Evolutionary conservation across 2,797 vertebrate genomes (phyloP).

Genomic region (Platyrinchus mystaceus): DNA sequence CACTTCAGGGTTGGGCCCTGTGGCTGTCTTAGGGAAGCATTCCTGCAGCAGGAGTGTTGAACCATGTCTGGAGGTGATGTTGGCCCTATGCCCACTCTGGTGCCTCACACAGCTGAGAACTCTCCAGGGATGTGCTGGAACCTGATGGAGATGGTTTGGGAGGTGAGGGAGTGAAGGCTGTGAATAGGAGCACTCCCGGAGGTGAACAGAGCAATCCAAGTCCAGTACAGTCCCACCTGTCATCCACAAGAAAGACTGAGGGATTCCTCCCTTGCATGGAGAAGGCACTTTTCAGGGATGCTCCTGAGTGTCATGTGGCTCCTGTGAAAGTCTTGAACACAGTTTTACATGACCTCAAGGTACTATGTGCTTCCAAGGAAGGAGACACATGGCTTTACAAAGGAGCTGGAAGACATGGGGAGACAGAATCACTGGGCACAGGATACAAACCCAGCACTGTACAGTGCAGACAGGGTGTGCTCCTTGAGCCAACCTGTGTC

Average conservation of each 20-base stretch:
- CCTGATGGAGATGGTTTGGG: not conserved
- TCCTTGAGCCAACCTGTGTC: not conserved
- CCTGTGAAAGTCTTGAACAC: not conserved
- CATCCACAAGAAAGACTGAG: not conserved
- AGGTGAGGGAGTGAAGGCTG: not conserved
- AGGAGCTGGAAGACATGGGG: not conserved
- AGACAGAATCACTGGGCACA: not conserved
- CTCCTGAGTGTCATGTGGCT: not conserved
- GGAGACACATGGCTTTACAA: not conserved
- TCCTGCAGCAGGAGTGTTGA: not conserved
- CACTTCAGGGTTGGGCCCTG: not conserved
- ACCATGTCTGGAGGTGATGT: not conserved
- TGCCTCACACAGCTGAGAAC: not conserved
- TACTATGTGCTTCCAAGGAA: not conserved
- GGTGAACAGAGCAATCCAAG: not conserved
- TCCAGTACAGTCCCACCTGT: not conserved
- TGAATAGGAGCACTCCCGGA: not conserved
- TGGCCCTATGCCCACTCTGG: not conserved
- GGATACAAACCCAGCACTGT: rapidly evolving
- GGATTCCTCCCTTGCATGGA: not conserved
- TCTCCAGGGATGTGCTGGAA: not conserved
- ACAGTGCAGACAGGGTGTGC: not conserved
- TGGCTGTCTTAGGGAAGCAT: not conserved
- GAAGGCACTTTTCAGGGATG: not conserved
- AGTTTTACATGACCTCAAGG: not conserved